Evolutionary conservation across 2,113 vertebrate genomes (phyloP), one percentile per base, ranked within the genome.

Genomic region (Isurus oxyrinchus): DNA sequence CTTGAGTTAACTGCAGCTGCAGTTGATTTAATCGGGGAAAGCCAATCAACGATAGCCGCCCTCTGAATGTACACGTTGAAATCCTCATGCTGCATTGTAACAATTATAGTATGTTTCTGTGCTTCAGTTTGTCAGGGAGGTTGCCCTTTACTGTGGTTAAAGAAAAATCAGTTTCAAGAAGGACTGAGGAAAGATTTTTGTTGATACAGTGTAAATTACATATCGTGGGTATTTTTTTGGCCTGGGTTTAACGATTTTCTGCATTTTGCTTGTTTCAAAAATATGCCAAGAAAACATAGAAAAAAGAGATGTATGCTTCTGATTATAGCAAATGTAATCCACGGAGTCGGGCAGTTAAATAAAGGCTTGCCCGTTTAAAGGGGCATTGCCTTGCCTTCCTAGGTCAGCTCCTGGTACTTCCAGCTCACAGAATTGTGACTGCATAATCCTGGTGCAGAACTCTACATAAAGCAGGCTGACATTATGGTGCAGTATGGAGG

Each of bases 301-400:
- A 97, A 98, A 94, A 63, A 14, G 31, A 49, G 44, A 72, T 98
- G 98, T 98, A 98, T 98, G 98, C 97, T 98, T 98, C 97, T 98
- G 97, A 98, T 98, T 98, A 98, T 97, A 98, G 97, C 96, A 97
- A 97, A 97, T 97, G 2, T 31, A 59, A 91, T 59, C 25, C 55
- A 27, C 31, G 40, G 66, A 53, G 55, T 27, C 53, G 6, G 5
- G 67, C 67, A 6, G 7, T 76, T 95, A 49, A 69, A 53, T 95
- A 72, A 76, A 95, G 49, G 2, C 44, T 49, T 76, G 27, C 67
- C 13, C 13, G 14, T 27, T 95, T 76, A 95, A 95, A 95, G 23
- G 49, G 21, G 49, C 19, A 55, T 27, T 55, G 40, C 49, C 13
- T 55, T 21, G 13, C 49, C 67, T 72, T 95, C 63, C 23, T 7